Conservation (phyloP, 2,888 invertebrate genomes). For the Polia nebulosa region DNA sequence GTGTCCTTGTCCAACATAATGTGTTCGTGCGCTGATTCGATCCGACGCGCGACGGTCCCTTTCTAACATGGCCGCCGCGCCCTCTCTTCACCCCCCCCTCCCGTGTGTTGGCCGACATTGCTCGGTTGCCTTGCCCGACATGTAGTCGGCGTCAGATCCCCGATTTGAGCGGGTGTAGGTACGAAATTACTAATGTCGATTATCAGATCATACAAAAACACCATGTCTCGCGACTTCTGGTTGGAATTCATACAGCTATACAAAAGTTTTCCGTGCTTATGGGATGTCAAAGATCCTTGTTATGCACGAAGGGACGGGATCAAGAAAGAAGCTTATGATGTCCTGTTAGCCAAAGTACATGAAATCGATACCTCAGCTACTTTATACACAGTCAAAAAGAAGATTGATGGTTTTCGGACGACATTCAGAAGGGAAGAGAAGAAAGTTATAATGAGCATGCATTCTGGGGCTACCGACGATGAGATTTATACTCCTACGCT, state of each 20-base stretch:
- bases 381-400: slow-evolving; percentile 35
- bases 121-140: too few relatives aligned
- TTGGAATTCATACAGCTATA: slow-evolving; percentile 50
- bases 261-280: slow-evolving; percentile 50
- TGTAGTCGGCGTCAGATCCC: slow-evolving; percentile 49
- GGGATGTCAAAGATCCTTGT: slow-evolving; percentile 45
- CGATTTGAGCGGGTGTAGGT: slow-evolving; percentile 43
- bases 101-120: slow-evolving; percentile 49
- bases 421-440: slow-evolving; percentile 51
- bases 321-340: slow-evolving; percentile 45
- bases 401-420: slow-evolving; percentile 55
- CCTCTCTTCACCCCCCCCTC: slow-evolving; percentile 1
- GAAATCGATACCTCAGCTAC: slow-evolving; percentile 46
- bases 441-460: slow-evolving; percentile 46
- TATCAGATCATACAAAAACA: slow-evolving; percentile 1
- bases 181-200: slow-evolving; percentile 26
- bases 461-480: slow-evolving; percentile 41
- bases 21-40: slow-evolving; percentile 26
- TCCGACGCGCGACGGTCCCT: slow-evolving; percentile 31
- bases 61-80: slow-evolving; percentile 3
- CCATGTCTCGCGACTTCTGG: slow-evolving; percentile 56
- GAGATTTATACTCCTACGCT: slow-evolving; percentile 42
- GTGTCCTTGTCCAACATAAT: slow-evolving; percentile 41
- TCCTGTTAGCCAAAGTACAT: slow-evolving; percentile 37
- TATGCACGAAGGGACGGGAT: slow-evolving; percentile 29